Percentiles rank a stretch among this genome's conserved stretches.
These are phyloP conservation scores for Meteorus cinctellus DNA, from an alignment of 2,888 invertebrate genomes.

Conservation along the genomic window DNA sequence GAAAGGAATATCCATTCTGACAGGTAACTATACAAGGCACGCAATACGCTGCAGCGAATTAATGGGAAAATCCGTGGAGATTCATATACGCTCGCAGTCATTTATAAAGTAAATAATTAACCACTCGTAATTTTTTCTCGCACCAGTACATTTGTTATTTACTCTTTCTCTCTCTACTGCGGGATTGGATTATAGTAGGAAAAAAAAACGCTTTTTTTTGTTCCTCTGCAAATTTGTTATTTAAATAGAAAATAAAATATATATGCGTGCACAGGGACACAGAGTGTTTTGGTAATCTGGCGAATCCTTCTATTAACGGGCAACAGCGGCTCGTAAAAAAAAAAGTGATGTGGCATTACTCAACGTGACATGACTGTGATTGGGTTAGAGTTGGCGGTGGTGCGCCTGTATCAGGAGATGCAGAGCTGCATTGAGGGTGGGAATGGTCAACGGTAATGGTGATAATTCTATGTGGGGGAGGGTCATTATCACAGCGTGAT, in stretches of 20 bases:
- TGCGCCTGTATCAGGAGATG: neutral
- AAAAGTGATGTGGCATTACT: conserved; percentile 7
- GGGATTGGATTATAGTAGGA: neutral
- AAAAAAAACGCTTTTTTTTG: neutral
- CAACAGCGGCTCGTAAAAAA: neutral
- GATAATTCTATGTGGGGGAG: neutral
- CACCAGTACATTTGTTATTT: neutral
- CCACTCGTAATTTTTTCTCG: neutral
- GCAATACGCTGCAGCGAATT: neutral
- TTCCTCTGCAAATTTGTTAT: neutral
- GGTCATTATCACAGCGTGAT: conserved; percentile 28
- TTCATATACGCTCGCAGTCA: neutral
- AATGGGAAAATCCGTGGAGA: neutral
- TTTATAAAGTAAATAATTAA: neutral
- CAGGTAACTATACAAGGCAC: neutral
- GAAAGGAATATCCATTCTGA: neutral
- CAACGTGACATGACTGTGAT: conserved; percentile 1
- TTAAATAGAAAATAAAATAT: neutral
- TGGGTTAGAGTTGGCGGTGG: neutral
- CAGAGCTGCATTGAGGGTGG: neutral
- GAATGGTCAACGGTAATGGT: neutral
- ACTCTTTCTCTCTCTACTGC: neutral
- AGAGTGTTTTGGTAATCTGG: conserved; percentile 7
- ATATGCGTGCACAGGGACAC: neutral
- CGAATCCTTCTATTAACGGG: conserved; percentile 1